A percentile compares a stretch with the other conserved stretches of the same genome.
Evolutionary conservation across 2,113 vertebrate genomes (phyloP).

Genomic region (Syngnathoides biaculeatus): DNA sequence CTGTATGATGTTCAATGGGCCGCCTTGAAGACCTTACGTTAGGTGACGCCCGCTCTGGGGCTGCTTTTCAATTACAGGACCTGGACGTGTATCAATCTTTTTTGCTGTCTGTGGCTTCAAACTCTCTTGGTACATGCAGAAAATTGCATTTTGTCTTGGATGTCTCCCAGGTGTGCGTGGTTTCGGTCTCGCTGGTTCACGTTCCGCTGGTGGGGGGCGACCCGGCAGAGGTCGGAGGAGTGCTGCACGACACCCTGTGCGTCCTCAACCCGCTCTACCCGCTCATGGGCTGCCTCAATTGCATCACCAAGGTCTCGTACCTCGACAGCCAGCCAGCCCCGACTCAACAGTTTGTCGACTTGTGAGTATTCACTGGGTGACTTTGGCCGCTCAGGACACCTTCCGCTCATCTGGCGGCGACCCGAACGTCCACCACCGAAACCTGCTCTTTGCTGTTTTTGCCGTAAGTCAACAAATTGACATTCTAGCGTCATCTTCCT

Average conservation of each 20-base stretch:
- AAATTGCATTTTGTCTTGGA: too few species aligned
- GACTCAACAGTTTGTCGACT: too few species aligned
- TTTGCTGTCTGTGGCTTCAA: too few species aligned
- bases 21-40: too few species aligned
- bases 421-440: conserved; percentile 76
- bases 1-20: too few species aligned
- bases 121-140: too few species aligned
- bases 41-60: too few species aligned
- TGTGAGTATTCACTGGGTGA: not conserved
- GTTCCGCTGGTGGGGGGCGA: conserved; percentile 78
- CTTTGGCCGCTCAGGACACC: conserved; percentile 62
- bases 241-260: conserved; percentile 82
- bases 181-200: conserved; percentile 71
- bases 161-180: conserved; percentile 68
- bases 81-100: not conserved
- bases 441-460: conserved; percentile 81
- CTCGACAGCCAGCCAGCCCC: too few species aligned
- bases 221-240: conserved; percentile 52
- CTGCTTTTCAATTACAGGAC: not conserved
- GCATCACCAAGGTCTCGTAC: conserved; percentile 83
- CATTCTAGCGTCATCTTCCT: too few species aligned
- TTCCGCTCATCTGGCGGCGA: conserved; percentile 64
- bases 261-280: conserved; percentile 87
- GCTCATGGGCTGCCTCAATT: conserved; percentile 89
- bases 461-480: conserved; percentile 68